Evolutionary conservation across 2,797 vertebrate species (phyloP).

Genomic region (Gadopsis bispinosus): DNA sequence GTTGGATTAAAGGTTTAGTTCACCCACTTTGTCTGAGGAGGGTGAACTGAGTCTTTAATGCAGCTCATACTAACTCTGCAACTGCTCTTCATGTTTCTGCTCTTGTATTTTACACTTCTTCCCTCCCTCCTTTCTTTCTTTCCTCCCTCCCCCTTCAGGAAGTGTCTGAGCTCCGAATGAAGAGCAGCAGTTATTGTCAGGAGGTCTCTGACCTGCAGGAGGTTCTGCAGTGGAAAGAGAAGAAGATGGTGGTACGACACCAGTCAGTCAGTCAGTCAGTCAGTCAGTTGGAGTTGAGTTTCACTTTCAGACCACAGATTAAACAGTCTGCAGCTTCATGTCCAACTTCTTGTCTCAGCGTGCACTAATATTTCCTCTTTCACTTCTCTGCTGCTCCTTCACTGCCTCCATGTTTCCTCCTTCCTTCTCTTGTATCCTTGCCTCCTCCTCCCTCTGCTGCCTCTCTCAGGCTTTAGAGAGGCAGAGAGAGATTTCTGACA

Average conservation of each 20-base stretch:
- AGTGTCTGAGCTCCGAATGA: slow-evolving; percentile 89
- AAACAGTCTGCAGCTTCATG: neutral
- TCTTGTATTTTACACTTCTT: neutral
- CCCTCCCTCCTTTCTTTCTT: neutral
- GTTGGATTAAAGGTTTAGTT: no score
- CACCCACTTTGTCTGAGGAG: no score
- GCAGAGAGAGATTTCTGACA: slow-evolving; percentile 93
- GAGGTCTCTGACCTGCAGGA: slow-evolving; percentile 94
- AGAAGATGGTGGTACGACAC: slow-evolving; percentile 91
- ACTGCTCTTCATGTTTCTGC: neutral
- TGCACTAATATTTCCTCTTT: slow-evolving; percentile 4
- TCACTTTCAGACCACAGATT: no score
- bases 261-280: neutral
- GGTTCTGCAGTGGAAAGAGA: slow-evolving; percentile 97
- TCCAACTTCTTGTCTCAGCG: neutral
- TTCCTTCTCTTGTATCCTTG: neutral
- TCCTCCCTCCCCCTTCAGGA: slow-evolving; percentile 82
- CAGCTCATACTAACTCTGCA: neutral
- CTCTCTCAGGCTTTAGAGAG: slow-evolving; percentile 92
- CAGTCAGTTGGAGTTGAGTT: no score
- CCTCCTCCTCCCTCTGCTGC: neutral
- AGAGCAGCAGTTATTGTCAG: slow-evolving; percentile 87
- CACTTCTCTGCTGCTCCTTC: neutral
- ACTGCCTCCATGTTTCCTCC: neutral
- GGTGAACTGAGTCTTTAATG: neutral